Evolutionary conservation across 2,113 vertebrate genomes (phyloP).

Genomic region (Capreolus pygargus): DNA sequence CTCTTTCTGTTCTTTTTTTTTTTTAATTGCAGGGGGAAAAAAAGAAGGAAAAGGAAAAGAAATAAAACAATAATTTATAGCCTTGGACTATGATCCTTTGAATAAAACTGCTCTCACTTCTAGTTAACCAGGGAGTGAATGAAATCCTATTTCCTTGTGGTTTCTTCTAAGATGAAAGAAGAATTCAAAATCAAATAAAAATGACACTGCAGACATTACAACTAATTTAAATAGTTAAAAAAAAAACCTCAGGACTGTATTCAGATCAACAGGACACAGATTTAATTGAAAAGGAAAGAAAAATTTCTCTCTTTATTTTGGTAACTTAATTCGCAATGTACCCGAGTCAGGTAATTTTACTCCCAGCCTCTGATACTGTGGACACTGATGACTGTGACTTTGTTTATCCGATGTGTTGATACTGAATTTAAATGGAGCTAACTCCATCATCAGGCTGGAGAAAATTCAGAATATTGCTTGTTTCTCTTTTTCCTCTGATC

Average conservation of each 20-base stretch:
- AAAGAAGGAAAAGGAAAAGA: neutral
- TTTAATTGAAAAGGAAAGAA: conserved; percentile 58
- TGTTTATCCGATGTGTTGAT: neutral
- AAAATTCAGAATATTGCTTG: neutral
- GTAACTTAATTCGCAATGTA: conserved; percentile 55
- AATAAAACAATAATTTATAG: conserved; percentile 38
- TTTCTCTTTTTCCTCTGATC: neutral
- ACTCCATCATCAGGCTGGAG: neutral
- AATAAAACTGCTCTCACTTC: neutral
- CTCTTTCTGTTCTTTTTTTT: conserved; percentile 30
- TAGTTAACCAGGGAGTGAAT: neutral
- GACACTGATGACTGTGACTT: neutral
- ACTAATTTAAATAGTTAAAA: conserved; percentile 39
- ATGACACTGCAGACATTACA: conserved; percentile 43
- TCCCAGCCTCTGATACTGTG: neutral
- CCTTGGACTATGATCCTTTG: neutral
- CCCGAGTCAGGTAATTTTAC: neutral
- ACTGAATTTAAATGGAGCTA: conserved; percentile 49
- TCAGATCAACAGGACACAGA: conserved; percentile 29
- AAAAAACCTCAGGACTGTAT: conserved; percentile 13
- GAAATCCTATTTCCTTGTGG: neutral
- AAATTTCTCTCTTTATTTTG: conserved; percentile 30
- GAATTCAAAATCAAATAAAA: conserved; percentile 11
- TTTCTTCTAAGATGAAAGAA: conserved; percentile 57
- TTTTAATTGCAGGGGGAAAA: neutral